Percentiles rank a stretch among this genome's conserved stretches.
Conservation (phyloP, 2,113 vertebrate species). For the Laticauda colubrina region DNA sequence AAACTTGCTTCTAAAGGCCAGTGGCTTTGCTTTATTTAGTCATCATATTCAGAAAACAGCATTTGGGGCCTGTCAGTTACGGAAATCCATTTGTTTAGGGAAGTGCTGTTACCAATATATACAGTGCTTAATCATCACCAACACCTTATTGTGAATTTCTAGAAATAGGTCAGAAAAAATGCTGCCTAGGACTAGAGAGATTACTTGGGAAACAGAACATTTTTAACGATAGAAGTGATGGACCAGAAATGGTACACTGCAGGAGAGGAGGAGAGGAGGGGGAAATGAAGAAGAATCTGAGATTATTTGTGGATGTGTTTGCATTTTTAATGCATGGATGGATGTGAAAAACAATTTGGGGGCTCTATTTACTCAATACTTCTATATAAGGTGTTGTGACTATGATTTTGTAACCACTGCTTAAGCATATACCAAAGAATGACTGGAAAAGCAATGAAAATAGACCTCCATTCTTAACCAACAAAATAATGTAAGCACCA, state of each 20-base stretch:
- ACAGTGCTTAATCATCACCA: conserved; percentile 31
- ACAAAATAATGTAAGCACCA: not conserved
- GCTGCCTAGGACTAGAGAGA: conserved; percentile 9
- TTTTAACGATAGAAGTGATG: conserved; percentile 35
- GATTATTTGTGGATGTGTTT: not conserved
- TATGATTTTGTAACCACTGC: not conserved
- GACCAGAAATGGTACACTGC: conserved; percentile 26
- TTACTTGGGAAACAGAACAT: conserved; percentile 33
- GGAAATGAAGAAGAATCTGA: not conserved
- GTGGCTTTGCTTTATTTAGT: conserved; percentile 2
- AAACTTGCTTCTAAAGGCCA: not conserved
- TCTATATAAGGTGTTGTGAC: not conserved
- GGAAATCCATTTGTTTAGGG: conserved; percentile 17
- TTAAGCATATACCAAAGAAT: not conserved
- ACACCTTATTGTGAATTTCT: conserved; percentile 24
- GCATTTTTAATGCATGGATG: not conserved
- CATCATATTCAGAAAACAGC: conserved; percentile 34
- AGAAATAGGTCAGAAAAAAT: conserved; percentile 19
- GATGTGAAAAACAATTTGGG: not conserved
- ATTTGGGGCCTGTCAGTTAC: conserved; percentile 14
- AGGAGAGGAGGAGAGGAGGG: not conserved
- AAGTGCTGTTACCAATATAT: conserved; percentile 14
- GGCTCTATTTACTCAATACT: not conserved
- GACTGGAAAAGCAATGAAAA: not conserved
- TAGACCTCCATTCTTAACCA: not conserved